These are phyloP conservation scores for Halcyon senegalensis DNA, from an alignment of 2,113 vertebrate species.

Conservation along the genomic window DNA sequence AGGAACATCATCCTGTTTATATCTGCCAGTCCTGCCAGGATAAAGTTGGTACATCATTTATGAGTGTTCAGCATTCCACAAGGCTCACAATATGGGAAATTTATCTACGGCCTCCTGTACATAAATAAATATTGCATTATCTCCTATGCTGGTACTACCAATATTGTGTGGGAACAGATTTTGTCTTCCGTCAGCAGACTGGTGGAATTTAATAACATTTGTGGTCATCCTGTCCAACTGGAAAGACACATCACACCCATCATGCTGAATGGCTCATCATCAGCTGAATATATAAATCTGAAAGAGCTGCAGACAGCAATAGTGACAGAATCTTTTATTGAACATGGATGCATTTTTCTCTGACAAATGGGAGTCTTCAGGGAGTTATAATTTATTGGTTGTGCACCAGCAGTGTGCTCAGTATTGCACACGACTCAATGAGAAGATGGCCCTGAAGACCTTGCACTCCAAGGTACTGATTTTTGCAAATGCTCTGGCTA, in stretches of 20 bases:
- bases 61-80: constrained; percentile 42
- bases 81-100: constrained; percentile 67
- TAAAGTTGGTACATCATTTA: constrained; percentile 65
- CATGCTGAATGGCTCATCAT: constrained; percentile 38
- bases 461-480: not conserved
- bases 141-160: constrained; percentile 7
- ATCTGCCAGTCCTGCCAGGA: constrained; percentile 56
- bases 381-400: constrained; percentile 11
- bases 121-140: constrained; percentile 70
- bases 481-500: not conserved
- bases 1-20: constrained; percentile 40
- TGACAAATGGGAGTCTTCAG: constrained; percentile 17
- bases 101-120: constrained; percentile 39
- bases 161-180: constrained; percentile 59
- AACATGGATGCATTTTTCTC: constrained; percentile 28
- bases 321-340: constrained; percentile 36
- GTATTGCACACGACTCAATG: not conserved
- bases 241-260: constrained; percentile 58
- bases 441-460: not conserved
- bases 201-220: constrained; percentile 68
- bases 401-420: not conserved
- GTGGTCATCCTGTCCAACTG: constrained; percentile 59
- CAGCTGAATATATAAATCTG: constrained; percentile 52
- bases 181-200: constrained; percentile 59
- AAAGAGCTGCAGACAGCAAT: constrained; percentile 39